A percentile compares a stretch with the other conserved stretches of the same genome.
Conservation (phyloP, 2,888 invertebrate species). For the Nomada fucata region DNA sequence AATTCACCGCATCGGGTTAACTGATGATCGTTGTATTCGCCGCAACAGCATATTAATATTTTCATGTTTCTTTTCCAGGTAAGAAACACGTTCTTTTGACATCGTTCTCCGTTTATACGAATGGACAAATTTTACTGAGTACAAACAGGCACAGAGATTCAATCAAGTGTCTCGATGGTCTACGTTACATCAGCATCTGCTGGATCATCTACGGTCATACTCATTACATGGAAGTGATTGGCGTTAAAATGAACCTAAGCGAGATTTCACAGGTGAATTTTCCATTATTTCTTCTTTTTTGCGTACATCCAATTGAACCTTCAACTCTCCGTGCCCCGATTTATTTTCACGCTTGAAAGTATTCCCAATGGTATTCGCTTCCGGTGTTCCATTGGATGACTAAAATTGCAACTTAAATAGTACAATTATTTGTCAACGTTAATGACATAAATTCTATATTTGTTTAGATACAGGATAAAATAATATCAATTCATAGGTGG, state of each 20-base stretch:
- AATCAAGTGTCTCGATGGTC: constrained; percentile 83
- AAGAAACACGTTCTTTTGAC: constrained; percentile 57
- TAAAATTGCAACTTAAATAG: too few species aligned
- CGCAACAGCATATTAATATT: not conserved
- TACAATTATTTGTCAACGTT: too few species aligned
- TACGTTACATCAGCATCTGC: constrained; percentile 82
- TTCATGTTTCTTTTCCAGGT: constrained; percentile 23
- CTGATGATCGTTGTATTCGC: not conserved
- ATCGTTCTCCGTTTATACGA: constrained; percentile 82
- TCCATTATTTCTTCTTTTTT: not conserved
- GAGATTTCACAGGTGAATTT: constrained; percentile 68
- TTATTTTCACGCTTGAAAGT: too few species aligned
- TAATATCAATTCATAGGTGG: too few species aligned
- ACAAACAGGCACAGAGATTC: constrained; percentile 69
- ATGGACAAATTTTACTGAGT: constrained; percentile 78
- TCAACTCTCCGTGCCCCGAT: not conserved
- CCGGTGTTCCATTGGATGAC: too few species aligned
- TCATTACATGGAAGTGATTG: constrained; percentile 73
- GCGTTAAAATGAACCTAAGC: constrained; percentile 72
- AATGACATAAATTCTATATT: too few species aligned
- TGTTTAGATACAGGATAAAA: too few species aligned
- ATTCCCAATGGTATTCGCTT: too few species aligned
- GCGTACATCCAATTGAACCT: not conserved
- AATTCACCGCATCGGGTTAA: not conserved
- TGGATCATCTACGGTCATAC: constrained; percentile 82